Evolutionary conservation across 2,113 vertebrate genomes (phyloP), one percentile per base, ranked within the genome.

Genomic region (Oophaga pumilio): DNA sequence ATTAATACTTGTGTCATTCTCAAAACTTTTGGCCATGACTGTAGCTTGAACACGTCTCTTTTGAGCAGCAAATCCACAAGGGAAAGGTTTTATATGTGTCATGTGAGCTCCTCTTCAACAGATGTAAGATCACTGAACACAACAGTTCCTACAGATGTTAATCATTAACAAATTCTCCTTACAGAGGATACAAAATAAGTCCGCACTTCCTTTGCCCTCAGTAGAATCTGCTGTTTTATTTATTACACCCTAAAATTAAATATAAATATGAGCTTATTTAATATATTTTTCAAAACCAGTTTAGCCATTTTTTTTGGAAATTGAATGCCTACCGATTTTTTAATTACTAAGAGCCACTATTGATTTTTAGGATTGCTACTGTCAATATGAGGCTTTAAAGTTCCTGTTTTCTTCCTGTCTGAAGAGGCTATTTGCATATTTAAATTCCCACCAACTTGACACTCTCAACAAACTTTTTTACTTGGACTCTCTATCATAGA

Each of bases 121-220:
- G 69, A 85, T 85, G 84, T 76, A 56, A 60, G 84, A 52, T 82
- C 80, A 82, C 80, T 64, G 13, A 82, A 52, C 22, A 33, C 64
- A 71, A 57, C 11, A 28, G 24, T 14, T 18, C 15, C 12, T 69
- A 69, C 60, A 84, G 66, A 71, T 84, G 66, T 62, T 71, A 56
- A 69, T 56, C 49, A 71, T 69, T 28, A 71, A 56, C 53, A 71
- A 8, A 33, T 11, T 53, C 64, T 56, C 14, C 28, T 73, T 73
- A 68, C n/a, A 24, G 11, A 12, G 24, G 10, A 68, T 12, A 68
- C 10, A 24, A 12, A 4, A 26, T 68, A 68, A 26, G 1, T 68
- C n/a, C 26, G 13, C 64, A 26, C 20, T 20, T 56, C 53, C 18
- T 18, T 20, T 62, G 26, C 18, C 11, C 64, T n/a, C 64, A 9